Base-by-base conservation (phyloP, 1,140 invertebrate species). In the Globodera ellingtonae region DNA sequence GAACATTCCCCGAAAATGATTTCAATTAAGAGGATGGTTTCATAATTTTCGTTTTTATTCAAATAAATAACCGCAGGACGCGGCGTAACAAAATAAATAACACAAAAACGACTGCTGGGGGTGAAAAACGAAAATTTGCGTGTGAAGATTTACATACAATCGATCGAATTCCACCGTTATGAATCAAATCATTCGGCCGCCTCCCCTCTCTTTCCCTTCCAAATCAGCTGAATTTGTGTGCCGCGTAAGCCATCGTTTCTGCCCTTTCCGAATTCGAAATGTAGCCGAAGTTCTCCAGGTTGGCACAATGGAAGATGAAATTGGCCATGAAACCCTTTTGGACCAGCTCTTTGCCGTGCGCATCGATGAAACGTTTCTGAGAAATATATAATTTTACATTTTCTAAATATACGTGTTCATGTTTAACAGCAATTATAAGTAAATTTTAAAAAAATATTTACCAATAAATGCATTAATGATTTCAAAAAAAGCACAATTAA, bases 191-290 rank as follows among this genome's bases (percentile, higher is more conserved):
- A 10, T 62, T 18, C 56, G 10, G 6, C 56, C 4, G 13, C 18
- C 6, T 62, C 18, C 56, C 18, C 56, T 62, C 56, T 18, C 6
- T 62, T 62, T 62, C 15, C 10, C 56, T 62, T 62, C 15, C 5
- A 62, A 62, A 4, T 62, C 56, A 62, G 15, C 10, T 62, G 56
- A 62, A 15, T 62, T 6, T 62, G 10, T 18, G 56, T 62, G 56
- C 56, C 56, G 56, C 56, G 18, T 62, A 18, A 62, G 10, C 56
- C 56, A 62, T 62, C 13, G 18, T 13, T 62, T 62, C 56, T 10
- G 56, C 56, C 56, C 56, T 62, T 62, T 62, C 56, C 56, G 56
- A 62, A 62, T 62, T 62, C 18, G 56, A 62, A 62, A 62, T 62
- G 13, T 62, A 62, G 18, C 56, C 56, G 18, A 62, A 62, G 18